Evolutionary conservation across 2,888 invertebrate species (phyloP).

Genomic region (Synergus umbraculus): DNA sequence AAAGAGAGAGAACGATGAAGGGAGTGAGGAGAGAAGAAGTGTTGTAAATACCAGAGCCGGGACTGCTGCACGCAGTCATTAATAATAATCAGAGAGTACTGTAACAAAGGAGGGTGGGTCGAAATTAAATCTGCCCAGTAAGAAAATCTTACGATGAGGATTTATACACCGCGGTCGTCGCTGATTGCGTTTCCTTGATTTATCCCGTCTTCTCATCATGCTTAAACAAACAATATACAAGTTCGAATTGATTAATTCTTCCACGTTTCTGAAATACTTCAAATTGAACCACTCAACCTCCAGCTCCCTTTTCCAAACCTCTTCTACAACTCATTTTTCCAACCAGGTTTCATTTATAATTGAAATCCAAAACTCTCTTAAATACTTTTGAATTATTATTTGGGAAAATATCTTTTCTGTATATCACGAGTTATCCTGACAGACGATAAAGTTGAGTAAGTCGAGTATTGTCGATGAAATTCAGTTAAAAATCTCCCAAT

Average conservation of each 20-base stretch:
- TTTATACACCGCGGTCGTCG: slow-evolving; percentile 18
- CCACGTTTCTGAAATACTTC: neutral
- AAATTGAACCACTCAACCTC: neutral
- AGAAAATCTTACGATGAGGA: slow-evolving; percentile 64
- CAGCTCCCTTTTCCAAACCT: too few species aligned
- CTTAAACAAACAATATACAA: slow-evolving; percentile 14
- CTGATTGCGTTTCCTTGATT: slow-evolving; percentile 36
- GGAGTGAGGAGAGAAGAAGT: slow-evolving; percentile 56
- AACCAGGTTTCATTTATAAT: neutral
- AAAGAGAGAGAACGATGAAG: slow-evolving; percentile 56
- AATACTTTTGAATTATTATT: neutral
- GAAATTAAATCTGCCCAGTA: slow-evolving; percentile 67
- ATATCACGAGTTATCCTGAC: neutral
- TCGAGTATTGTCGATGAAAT: neutral
- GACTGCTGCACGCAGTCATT: slow-evolving; percentile 66
- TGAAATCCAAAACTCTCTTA: too few species aligned
- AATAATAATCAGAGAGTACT: slow-evolving; percentile 67
- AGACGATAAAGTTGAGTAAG: neutral
- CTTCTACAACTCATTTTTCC: too few species aligned
- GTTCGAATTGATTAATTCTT: neutral
- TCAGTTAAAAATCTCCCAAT: neutral
- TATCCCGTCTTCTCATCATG: slow-evolving; percentile 19
- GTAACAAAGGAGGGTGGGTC: slow-evolving; percentile 55
- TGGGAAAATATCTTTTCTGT: neutral
- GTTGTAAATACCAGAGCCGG: slow-evolving; percentile 53